phyloP scores from a whole-genome alignment of 2,888 invertebrate species.

The Chaetoderma sp. region DNA sequence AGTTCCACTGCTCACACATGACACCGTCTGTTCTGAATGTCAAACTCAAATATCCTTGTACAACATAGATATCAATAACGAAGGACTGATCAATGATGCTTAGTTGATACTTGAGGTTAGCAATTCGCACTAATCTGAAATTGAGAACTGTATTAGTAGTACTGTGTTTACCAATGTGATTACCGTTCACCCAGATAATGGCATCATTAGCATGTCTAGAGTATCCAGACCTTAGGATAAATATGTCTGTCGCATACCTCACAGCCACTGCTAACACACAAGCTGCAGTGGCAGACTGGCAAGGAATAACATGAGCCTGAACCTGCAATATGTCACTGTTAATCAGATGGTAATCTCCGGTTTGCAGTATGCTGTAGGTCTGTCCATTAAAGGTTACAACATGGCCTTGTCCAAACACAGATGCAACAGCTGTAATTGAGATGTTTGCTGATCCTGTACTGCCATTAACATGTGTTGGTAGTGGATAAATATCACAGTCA shows the following conservation, averaged over 20 bases:
- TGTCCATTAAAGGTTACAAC: slow-evolving; percentile 24
- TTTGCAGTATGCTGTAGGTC: slow-evolving; percentile 25
- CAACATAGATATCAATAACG: neutral
- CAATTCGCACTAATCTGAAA: neutral
- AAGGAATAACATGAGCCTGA: slow-evolving; percentile 29
- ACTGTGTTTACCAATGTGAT: neutral
- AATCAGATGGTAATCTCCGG: slow-evolving; percentile 36
- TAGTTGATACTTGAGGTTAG: neutral
- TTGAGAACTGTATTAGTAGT: neutral
- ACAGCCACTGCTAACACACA: slow-evolving; percentile 35
- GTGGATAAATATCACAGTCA: slow-evolving; percentile 23
- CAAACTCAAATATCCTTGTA: slow-evolving; percentile 14
- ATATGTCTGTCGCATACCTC: slow-evolving; percentile 15
- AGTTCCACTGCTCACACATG: slow-evolving; percentile 15
- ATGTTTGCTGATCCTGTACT: neutral
- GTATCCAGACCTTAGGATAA: slow-evolving; percentile 36
- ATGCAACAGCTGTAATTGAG: no score
- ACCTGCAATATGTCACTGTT: slow-evolving; percentile 13
- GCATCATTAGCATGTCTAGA: slow-evolving; percentile 9
- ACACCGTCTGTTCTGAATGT: slow-evolving; percentile 18
- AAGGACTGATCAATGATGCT: neutral
- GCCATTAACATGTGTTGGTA: neutral
- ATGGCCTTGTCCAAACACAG: slow-evolving; percentile 35
- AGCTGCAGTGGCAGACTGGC: slow-evolving; percentile 23
- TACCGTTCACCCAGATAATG: slow-evolving; percentile 33